phyloP scores from a whole-genome alignment of 2,113 vertebrate genomes.

The Oryzias melastigma region DNA sequence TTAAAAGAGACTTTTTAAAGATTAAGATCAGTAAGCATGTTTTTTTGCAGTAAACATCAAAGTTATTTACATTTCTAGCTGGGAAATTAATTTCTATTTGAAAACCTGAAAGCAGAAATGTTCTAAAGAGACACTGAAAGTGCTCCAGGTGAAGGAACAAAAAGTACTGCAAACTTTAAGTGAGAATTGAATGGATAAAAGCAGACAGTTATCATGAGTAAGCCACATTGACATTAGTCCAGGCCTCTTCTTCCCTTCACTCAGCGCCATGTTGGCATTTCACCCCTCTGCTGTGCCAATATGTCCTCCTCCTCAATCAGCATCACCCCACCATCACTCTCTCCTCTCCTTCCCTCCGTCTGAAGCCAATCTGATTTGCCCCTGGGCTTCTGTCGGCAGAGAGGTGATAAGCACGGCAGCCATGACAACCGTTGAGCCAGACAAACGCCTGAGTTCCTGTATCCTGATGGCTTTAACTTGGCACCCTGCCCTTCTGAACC shows the following conservation, averaged over 20 bases:
- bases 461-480: constrained; percentile 57
- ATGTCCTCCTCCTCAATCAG: constrained; percentile 67
- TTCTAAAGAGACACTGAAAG: neutral
- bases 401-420: constrained; percentile 75
- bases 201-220: constrained; percentile 45
- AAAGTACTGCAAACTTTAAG: neutral
- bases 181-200: constrained; percentile 35
- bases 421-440: constrained; percentile 72
- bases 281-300: constrained; percentile 65
- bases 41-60: neutral
- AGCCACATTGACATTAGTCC: constrained; percentile 69
- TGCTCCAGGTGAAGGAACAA: neutral
- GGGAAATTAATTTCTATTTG: neutral
- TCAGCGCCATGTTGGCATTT: constrained; percentile 70
- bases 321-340: constrained; percentile 21
- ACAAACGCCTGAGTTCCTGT: constrained; percentile 53
- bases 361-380: constrained; percentile 75
- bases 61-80: too few relatives aligned
- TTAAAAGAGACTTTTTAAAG: neutral
- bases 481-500: constrained; percentile 58
- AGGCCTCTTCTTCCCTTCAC: constrained; percentile 47
- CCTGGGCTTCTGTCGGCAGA: constrained; percentile 68
- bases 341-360: constrained; percentile 44
- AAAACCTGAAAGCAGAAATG: neutral
- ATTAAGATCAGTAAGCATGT: neutral